phyloP scores from a whole-genome alignment of 2,797 vertebrate species.

The Zenarchopterus dispar region DNA sequence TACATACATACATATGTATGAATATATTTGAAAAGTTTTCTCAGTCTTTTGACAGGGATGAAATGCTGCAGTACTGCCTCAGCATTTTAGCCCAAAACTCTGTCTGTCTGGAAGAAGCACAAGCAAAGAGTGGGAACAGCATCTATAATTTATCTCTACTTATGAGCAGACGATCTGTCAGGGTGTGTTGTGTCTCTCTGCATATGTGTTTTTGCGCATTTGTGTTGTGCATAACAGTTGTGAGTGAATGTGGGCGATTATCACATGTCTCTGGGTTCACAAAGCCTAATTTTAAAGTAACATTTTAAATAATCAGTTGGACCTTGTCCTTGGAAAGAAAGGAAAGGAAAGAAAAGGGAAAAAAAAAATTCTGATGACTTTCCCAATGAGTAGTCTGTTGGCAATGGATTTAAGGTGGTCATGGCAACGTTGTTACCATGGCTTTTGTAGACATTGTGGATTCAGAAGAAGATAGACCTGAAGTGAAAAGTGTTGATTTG shows the following conservation, averaged over 20 bases:
- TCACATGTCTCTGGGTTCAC: constrained; percentile 1
- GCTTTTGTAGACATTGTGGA: constrained; percentile 59
- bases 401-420: constrained; percentile 66
- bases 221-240: neutral
- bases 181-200: constrained; percentile 43
- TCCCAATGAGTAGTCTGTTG: constrained; percentile 33
- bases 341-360: neutral
- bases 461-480: constrained; percentile 37
- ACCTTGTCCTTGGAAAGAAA: constrained; percentile 16
- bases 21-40: constrained; percentile 11
- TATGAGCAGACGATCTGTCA: constrained; percentile 58
- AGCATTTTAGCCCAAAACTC: constrained; percentile 61
- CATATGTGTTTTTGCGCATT: constrained; percentile 25
- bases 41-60: constrained; percentile 36
- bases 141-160: constrained; percentile 75
- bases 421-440: constrained; percentile 76
- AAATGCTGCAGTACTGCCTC: constrained; percentile 51
- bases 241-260: constrained; percentile 2
- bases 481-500: constrained; percentile 32
- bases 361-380: neutral
- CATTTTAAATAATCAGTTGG: constrained; percentile 30
- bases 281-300: constrained; percentile 14
- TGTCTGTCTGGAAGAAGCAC: constrained; percentile 47
- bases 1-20: neutral
- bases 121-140: constrained; percentile 59